A percentile compares a stretch with the other conserved stretches of the same genome.
These are phyloP conservation scores for Hydractinia echinata DNA, from an alignment of 30 jellyfish, hydroid and myxozoan genomes.

Conservation along the genomic window DNA sequence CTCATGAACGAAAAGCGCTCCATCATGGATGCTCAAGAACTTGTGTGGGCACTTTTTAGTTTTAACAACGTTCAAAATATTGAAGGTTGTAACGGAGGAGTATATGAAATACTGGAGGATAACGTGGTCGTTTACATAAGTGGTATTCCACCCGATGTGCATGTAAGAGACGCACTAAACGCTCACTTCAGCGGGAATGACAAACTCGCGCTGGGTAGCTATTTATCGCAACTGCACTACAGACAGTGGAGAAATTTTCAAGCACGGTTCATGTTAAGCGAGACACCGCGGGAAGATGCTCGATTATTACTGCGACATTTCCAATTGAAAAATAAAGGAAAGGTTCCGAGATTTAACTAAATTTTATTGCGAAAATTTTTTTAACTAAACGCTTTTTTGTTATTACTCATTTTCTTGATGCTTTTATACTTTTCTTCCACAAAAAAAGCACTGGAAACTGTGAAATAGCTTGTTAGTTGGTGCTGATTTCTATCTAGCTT, in stretches of 20 bases:
- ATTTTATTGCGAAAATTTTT: not conserved
- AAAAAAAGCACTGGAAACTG: too few species aligned
- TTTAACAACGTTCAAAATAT: conserved; percentile 67
- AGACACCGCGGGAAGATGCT: conserved; percentile 82
- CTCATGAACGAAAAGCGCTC: conserved; percentile 70
- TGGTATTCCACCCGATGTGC: conserved; percentile 91
- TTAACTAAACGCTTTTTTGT: not conserved
- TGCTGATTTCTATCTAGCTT: too few species aligned
- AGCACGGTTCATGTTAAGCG: conserved; percentile 82
- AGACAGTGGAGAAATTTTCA: conserved; percentile 47
- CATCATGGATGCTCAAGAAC: conserved; percentile 68
- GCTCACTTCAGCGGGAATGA: conserved; percentile 98
- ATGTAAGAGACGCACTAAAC: conserved; percentile 85
- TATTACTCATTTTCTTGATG: too few species aligned
- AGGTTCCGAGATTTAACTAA: conserved; percentile 70
- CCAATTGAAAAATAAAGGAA: conserved; percentile 75
- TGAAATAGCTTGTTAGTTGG: too few species aligned
- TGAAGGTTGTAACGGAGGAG: conserved; percentile 89
- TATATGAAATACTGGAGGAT: conserved; percentile 75
- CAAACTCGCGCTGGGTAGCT: conserved; percentile 72
- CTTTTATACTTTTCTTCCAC: too few species aligned
- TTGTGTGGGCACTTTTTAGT: conserved; percentile 76
- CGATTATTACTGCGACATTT: conserved; percentile 67
- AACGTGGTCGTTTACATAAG: conserved; percentile 74
- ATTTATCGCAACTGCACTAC: conserved; percentile 48